Base-by-base conservation (phyloP, 92 coral and sea anemone genomes). In the Pocillopora meandrina region DNA sequence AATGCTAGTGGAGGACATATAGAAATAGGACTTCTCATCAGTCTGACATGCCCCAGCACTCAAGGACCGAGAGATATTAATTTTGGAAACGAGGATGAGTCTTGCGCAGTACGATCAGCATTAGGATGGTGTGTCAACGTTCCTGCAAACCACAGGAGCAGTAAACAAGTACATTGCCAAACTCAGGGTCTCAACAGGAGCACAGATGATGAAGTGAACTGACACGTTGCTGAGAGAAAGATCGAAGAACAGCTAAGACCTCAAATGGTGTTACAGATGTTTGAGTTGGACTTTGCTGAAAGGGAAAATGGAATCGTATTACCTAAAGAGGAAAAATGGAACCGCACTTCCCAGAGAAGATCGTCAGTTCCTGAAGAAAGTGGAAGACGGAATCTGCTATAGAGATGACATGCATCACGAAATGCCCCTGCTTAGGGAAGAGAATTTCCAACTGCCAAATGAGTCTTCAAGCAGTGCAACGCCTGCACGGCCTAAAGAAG, bases 81-180 rank as follows among this genome's bases (percentile, higher is more conserved):
- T 23, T 23, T 23, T 23, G 26, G 26, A 23, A 23, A 23, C 26
- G 26, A 23, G 26, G 26, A 23, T 23, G 31, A 26, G 31, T 26
- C 31, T 26, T 26, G 31, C 31, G 31, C 31, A 26, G 31, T 91
- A 8, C 84, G 77, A 82, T 87, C 91, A 73, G 18, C 84, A 60
- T 57, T 87, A n/a, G 93, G 89, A 87, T 84, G 91, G 91, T 58
- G 80, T 19, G 61, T 79, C 55, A 87, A 87, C 82, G 84, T 91
- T 31, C 89, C 91, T 16, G 91, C 75, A 23, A 62, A 2, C 5
- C 67, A 16, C 5, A 62, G 20, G 67, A 62, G 79, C 77, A 26
- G 31, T 26, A 26, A 26, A 26, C 31, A 26, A 26, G 31, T 26
- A 26, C 31, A 26, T 26, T 26, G 31, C 31, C 31, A 26, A 26